Conservation (phyloP, 2,888 invertebrate species). For the Saturnia japonica region DNA sequence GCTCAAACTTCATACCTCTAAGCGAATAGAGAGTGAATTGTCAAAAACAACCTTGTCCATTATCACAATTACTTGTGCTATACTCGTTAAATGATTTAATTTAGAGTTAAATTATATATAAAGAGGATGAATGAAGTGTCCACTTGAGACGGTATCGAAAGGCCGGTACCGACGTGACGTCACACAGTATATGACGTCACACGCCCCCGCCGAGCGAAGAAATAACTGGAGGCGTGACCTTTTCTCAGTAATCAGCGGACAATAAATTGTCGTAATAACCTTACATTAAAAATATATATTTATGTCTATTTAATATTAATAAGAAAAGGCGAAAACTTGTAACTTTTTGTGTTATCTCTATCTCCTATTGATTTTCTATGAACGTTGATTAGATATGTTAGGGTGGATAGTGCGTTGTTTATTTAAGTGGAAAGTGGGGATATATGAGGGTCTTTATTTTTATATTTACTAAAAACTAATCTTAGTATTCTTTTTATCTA, state of each 20-base stretch:
- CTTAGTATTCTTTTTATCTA: background rate
- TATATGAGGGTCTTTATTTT: conserved; percentile 7
- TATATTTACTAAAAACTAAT: background rate
- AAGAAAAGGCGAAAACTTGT: conserved; percentile 39
- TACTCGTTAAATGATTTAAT: conserved; percentile 1
- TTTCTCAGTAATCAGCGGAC: conserved; percentile 39
- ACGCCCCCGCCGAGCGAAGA: conserved; percentile 21
- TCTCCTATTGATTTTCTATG: conserved; percentile 39
- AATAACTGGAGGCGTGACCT: conserved; percentile 38
- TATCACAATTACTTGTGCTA: background rate
- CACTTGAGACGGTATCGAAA: conserved; percentile 15
- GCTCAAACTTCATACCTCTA: background rate
- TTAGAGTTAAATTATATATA: background rate
- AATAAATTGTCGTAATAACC: conserved; percentile 41
- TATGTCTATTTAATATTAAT: conserved; percentile 39
- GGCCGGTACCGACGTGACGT: conserved; percentile 18
- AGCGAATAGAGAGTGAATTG: background rate
- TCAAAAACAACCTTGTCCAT: background rate
- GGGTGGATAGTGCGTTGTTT: conserved; percentile 9
- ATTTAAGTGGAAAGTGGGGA: background rate
- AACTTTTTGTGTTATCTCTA: conserved; percentile 38
- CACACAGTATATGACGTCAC: conserved; percentile 24
- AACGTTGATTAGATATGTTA: conserved; percentile 34
- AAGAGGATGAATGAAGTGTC: conserved; percentile 15
- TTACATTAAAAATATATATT: conserved; percentile 35